Percentiles rank a stretch among this genome's conserved stretches.
Evolutionary conservation across 2,113 vertebrate species (phyloP).

Genomic region (Eurypyga helias): DNA sequence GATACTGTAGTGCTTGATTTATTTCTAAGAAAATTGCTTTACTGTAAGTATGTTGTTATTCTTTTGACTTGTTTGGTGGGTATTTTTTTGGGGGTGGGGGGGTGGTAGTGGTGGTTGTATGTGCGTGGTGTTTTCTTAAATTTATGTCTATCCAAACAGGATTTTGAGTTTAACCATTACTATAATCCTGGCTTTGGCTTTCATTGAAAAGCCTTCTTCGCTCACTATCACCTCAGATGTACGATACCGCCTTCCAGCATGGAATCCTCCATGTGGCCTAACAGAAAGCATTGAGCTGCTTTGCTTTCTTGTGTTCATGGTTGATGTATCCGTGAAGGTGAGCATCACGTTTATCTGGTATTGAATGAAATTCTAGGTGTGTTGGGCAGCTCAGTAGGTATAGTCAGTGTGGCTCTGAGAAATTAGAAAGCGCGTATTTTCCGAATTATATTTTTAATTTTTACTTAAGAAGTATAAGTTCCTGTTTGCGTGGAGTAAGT

Average conservation of each 20-base stretch:
- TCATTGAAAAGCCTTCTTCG: conserved; percentile 90
- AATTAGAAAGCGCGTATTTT: neutral
- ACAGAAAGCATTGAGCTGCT: conserved; percentile 85
- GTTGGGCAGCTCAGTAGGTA: neutral
- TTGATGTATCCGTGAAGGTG: conserved; percentile 88
- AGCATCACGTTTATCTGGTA: accelerated
- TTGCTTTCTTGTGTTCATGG: conserved; percentile 84
- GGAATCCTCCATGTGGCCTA: conserved; percentile 88
- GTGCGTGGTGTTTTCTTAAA: neutral
- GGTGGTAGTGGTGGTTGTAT: accelerated
- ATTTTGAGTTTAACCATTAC: conserved; percentile 82
- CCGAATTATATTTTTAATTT: neutral
- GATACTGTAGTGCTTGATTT: neutral
- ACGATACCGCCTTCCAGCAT: conserved; percentile 74
- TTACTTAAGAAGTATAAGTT: neutral
- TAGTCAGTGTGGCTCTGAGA: neutral
- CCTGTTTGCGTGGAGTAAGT: neutral
- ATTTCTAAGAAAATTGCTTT: neutral
- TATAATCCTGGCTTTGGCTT: conserved; percentile 86
- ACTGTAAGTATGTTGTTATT: neutral
- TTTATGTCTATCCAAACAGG: conserved; percentile 59
- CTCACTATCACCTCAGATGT: conserved; percentile 85
- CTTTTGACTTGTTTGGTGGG: neutral
- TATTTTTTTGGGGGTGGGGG: accelerated
- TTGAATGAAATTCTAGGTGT: accelerated